Base-by-base conservation (phyloP, 2,797 vertebrate species). In the Furcifer pardalis region DNA sequence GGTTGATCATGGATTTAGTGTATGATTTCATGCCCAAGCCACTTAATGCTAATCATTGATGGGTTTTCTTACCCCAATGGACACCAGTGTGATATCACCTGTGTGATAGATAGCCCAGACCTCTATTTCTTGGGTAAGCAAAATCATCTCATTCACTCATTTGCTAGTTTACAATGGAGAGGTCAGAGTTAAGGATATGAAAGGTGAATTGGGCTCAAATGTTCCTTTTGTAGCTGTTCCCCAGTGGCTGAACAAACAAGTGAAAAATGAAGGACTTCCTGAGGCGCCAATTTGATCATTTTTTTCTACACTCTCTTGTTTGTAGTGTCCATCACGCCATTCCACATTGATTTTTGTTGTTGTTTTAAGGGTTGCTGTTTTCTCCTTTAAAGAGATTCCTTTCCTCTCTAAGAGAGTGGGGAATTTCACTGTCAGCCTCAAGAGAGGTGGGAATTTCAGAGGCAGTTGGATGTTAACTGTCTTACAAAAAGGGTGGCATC, bases 271-370 rank as follows among this genome's bases (percentile, higher is more conserved):
- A 56, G 42, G 66, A 40, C 84, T 82, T 87, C 79, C 79, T 68
- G 13, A 1, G 9, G 65, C 72, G 27, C 76, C 59, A 17, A 69
- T 80, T 79, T 86, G 68, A 86, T 27, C 35, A 2, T 27, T 27
- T 37, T 65, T 74, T 56, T 52, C 52, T 19, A 42, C n/a, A 37
- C 74, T 52, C 69, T 40, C 40, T 72, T 59, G n/a, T 92, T 91
- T 89, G 90, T 89, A 87, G 75, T 46, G 84, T 82, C 86, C 84
- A 63, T 88, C 89, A 13, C 25, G 13, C 79, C 62, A 9, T 12
- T 77, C 73, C 68, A 21, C 83, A 87, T 63, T 40, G 90, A 90
- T 89, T 92, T 91, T 84, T 32, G 25, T 74, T 49, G 63, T 44
- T n/a, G 44, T 42, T 66, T 63, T 80, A 19, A 46, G 66, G 23